phyloP scores from a whole-genome alignment of 2,888 invertebrate species.

The Gortyna flavago region DNA sequence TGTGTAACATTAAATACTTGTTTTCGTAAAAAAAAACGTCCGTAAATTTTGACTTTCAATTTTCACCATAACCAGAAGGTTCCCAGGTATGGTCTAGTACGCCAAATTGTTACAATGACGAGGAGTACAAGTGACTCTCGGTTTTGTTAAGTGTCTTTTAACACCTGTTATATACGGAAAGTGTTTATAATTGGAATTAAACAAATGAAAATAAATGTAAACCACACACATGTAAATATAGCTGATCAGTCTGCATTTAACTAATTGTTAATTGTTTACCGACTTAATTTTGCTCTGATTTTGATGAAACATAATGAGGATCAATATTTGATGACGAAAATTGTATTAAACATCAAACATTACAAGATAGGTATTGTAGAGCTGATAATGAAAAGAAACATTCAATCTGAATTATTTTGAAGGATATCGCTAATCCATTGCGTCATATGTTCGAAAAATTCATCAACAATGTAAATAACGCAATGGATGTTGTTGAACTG shows the following conservation, averaged over 20 bases:
- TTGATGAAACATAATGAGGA: background rate
- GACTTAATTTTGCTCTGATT: background rate
- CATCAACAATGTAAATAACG: background rate
- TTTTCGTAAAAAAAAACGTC: no score
- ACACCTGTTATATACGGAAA: background rate
- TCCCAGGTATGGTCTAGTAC: no score
- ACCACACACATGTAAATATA: background rate
- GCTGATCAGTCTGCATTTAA: background rate
- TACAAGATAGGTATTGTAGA: background rate
- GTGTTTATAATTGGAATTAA: background rate
- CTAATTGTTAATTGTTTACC: background rate
- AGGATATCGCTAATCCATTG: background rate
- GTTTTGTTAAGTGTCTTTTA: background rate
- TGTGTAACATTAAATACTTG: no score
- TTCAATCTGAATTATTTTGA: background rate
- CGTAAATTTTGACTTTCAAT: no score
- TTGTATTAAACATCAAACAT: background rate
- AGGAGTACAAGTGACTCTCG: background rate
- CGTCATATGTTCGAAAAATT: background rate
- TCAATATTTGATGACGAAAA: background rate
- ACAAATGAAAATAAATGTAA: background rate
- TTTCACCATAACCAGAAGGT: no score
- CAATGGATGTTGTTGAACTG: background rate
- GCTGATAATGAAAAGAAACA: no score
- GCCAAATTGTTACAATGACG: background rate